Percentiles rank a stretch among this genome's conserved stretches.
phyloP scores from a whole-genome alignment of 2,113 vertebrate genomes.

The Cyphomyrus discorhynchus region DNA sequence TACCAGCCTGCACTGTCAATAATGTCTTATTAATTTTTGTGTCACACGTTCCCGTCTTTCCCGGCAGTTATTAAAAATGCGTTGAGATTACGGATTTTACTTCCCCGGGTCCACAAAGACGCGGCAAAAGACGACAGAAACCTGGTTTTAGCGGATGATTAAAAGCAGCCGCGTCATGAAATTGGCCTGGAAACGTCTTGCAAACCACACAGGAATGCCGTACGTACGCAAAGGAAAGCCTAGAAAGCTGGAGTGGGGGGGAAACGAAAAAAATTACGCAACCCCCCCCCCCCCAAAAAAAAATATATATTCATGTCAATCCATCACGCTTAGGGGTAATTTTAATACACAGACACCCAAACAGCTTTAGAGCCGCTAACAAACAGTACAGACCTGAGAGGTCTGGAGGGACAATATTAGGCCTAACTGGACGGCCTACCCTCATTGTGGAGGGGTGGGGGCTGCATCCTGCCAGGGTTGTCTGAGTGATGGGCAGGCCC shows the following conservation, averaged over 20 bases:
- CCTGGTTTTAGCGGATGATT: neutral
- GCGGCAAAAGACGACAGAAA: neutral
- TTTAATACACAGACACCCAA: neutral
- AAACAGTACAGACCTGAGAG: neutral
- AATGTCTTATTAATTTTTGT: neutral
- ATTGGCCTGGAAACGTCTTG: neutral
- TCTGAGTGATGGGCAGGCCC: slow-evolving; percentile 46
- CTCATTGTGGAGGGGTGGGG: slow-evolving; percentile 37
- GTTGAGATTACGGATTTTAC: neutral
- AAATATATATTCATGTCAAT: neutral
- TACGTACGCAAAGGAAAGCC: neutral
- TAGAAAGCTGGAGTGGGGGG: neutral
- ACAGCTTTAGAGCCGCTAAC: neutral
- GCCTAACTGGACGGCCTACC: slow-evolving; percentile 40
- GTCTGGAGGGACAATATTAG: slow-evolving; percentile 40
- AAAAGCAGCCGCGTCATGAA: neutral
- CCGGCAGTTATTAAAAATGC: neutral
- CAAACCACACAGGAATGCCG: neutral
- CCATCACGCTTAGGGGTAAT: neutral
- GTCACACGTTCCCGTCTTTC: neutral
- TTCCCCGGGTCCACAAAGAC: neutral
- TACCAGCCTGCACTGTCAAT: neutral
- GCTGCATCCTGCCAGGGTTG: slow-evolving; percentile 50
- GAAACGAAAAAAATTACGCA: neutral
- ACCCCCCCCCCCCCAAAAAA: neutral